Conservation (phyloP, 2,888 invertebrate genomes). For the Tenthredo amoena region DNA sequence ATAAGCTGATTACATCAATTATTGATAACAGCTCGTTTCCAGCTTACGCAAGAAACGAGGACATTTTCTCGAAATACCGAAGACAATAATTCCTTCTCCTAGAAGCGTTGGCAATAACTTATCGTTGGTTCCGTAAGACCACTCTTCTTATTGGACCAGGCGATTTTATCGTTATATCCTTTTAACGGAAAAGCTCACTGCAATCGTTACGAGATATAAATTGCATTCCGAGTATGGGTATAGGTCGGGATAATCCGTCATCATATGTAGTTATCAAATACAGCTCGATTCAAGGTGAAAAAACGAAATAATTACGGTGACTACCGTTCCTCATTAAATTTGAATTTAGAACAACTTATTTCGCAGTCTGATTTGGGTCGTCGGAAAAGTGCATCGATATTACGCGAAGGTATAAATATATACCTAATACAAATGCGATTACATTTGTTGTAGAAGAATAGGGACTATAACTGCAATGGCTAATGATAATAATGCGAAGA, state of each 20-base stretch:
- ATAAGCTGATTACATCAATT: not conserved
- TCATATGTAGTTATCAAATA: not conserved
- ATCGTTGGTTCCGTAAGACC: not conserved
- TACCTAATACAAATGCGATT: slow-evolving; percentile 6
- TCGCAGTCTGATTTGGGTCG: slow-evolving; percentile 4
- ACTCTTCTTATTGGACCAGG: not conserved
- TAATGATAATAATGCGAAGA: not conserved
- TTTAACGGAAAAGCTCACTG: not conserved
- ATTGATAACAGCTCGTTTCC: not conserved
- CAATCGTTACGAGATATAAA: not conserved
- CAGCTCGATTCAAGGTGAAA: not conserved
- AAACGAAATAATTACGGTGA: not conserved
- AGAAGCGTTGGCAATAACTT: not conserved
- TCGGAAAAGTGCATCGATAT: slow-evolving; percentile 34
- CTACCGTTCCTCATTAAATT: not conserved
- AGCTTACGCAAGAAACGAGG: not conserved
- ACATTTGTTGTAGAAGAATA: not conserved
- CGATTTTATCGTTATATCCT: slow-evolving; percentile 14
- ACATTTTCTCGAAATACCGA: not conserved
- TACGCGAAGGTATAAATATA: slow-evolving; percentile 13
- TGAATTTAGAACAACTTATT: not conserved
- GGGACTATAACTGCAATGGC: not conserved
- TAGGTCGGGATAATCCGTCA: not conserved
- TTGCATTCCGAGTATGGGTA: not conserved
- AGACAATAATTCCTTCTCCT: not conserved